A percentile compares a stretch with the other conserved stretches of the same genome.
These are phyloP conservation scores for Styela plicata DNA, from an alignment of 23 tunicate genomes.

Conservation along the genomic window DNA sequence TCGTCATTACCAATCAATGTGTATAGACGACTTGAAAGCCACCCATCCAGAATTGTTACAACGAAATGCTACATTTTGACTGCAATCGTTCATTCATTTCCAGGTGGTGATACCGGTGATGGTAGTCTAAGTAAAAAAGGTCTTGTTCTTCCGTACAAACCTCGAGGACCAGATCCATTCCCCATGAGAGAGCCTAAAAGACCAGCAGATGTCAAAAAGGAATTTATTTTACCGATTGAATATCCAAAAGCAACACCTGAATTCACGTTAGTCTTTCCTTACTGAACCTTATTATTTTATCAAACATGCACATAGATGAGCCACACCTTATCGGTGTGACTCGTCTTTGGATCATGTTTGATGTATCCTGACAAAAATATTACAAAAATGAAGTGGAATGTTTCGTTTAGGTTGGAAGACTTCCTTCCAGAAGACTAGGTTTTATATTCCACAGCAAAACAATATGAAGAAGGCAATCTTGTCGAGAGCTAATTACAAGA, in stretches of 20 bases:
- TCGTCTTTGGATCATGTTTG: too few species aligned
- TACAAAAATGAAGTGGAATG: too few species aligned
- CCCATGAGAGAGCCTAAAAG: conserved; percentile 63
- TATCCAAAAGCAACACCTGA: conserved; percentile 43
- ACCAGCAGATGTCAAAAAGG: conserved; percentile 63
- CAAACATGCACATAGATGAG: too few species aligned
- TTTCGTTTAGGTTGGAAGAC: background rate
- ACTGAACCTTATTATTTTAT: background rate
- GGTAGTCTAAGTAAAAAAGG: conserved; percentile 44
- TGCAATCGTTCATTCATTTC: too few species aligned
- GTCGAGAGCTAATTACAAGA: conserved; percentile 68
- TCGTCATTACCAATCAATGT: too few species aligned
- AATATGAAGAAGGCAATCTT: conserved; percentile 33
- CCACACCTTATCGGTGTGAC: too few species aligned
- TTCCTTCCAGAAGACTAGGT: conserved; percentile 10
- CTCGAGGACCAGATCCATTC: conserved; percentile 85
- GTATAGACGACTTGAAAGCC: too few species aligned
- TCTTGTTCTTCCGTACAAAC: conserved; percentile 69
- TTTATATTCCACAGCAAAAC: conserved; percentile 21
- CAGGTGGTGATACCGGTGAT: conserved; percentile 18
- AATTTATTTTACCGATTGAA: conserved; percentile 66
- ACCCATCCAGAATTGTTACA: too few species aligned
- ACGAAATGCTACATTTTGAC: too few species aligned
- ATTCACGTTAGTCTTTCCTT: conserved; percentile 37
- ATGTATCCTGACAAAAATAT: too few species aligned